Base-by-base conservation (phyloP, 2,888 invertebrate species). In the Malthinus flaveolus region DNA sequence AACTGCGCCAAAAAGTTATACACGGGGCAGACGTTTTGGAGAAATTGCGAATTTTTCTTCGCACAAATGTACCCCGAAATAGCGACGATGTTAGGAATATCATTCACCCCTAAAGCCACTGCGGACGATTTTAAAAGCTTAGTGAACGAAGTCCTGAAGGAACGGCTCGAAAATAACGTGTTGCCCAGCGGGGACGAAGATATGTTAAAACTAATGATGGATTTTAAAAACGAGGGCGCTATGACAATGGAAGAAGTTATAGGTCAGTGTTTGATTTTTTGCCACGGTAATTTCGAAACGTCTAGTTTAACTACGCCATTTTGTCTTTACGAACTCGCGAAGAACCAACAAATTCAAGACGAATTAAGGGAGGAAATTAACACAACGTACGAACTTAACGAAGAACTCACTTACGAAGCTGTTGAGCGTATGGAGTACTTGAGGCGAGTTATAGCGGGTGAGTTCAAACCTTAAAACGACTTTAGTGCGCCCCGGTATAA, bases 261-360 rank as follows among this genome's bases (percentile, higher is more conserved):
- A 12, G 71, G 79, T 0, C 76, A 80, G 13, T 66, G 73, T 1
- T 64, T 78, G 0, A 71, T 80, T 0, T 79, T 81, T 60, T 79
- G 78, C 54, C 12, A 76, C 1, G 81, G 79, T 13, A 80, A 79
- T 1, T 79, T 75, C 59, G 80, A 80, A 55, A 80, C 80, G 0
- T 78, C 79, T 0, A 75, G 78, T 1, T 68, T 74, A 0, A 73
- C 76, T 0, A 59, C 79, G 13, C 70, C 71, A 7, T 77, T 74
- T 32, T 53, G 73, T 0, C 64, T 73, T 0, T 79, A 75, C 56
- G 70, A 76, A 12, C 59, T 82, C 3, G 78, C 81, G 0, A 12
- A 49, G 1, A 65, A 80, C 58, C 71, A 68, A 0, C 69, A 75
- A 1, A 62, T 80, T 1, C 82, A 82, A 55, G 68, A 75, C 1